phyloP scores from a whole-genome alignment of 2,888 invertebrate species.

The Meiosimyza platycephala region DNA sequence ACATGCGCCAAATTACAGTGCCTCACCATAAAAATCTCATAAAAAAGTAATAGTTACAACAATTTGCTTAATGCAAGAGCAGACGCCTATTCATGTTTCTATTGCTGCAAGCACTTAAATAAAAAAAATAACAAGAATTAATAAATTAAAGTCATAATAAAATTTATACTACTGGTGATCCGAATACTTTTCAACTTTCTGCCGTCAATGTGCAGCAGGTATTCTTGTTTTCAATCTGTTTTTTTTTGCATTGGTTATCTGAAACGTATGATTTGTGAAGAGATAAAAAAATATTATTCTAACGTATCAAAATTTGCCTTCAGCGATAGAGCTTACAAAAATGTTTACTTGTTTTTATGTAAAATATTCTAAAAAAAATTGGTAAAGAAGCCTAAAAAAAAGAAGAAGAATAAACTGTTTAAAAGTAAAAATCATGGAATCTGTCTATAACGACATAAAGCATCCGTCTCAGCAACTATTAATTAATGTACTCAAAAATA shows the following conservation, averaged over 20 bases:
- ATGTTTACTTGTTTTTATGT: no score
- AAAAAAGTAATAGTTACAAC: neutral
- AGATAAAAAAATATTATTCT: no score
- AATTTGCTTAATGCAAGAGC: neutral
- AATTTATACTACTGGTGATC: constrained; percentile 2
- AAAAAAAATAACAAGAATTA: neutral
- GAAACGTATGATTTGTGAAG: no score
- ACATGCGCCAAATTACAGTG: constrained; percentile 11
- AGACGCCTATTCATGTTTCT: neutral
- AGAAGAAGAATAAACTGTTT: no score
- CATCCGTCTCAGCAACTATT: no score
- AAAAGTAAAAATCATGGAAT: no score
- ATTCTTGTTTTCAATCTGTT: neutral
- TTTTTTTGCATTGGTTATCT: neutral
- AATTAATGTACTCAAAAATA: neutral
- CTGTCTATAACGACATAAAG: no score
- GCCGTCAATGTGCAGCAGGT: neutral
- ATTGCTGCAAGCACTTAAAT: neutral
- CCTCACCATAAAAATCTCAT: neutral
- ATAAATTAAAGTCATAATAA: constrained; percentile 20
- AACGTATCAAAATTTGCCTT: no score
- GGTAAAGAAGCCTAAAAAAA: no score
- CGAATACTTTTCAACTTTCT: neutral
- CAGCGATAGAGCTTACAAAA: no score
- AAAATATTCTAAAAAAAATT: no score